Conservation (phyloP, 2,888 invertebrate species). For the Clitarchus hookeri region DNA sequence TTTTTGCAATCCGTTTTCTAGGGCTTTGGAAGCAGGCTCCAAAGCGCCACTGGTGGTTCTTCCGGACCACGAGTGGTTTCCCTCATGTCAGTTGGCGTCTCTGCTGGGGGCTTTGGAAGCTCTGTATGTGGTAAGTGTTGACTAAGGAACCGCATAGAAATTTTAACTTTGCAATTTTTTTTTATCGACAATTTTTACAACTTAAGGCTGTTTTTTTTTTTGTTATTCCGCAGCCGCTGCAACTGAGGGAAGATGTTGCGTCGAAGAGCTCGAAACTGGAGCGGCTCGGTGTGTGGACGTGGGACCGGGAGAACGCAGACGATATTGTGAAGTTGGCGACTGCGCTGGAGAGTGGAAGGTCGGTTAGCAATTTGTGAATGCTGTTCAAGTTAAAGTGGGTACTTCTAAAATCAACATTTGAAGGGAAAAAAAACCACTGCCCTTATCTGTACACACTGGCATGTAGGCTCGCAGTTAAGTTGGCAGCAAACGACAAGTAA, state of each 20-base stretch:
- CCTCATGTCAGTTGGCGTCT: constrained; percentile 76
- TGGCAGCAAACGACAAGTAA: too few species aligned
- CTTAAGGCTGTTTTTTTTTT: too few species aligned
- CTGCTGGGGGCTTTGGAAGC: constrained; percentile 86
- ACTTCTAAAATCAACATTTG: too few species aligned
- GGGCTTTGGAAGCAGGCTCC: constrained; percentile 85
- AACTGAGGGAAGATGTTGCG: constrained; percentile 75
- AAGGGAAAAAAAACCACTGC: too few species aligned
- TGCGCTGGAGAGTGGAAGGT: constrained; percentile 75
- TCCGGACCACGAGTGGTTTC: constrained; percentile 66
- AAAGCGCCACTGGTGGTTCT: constrained; percentile 77
- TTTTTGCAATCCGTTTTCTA: constrained; percentile 49
- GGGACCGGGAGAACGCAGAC: constrained; percentile 59
- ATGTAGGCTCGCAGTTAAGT: too few species aligned
- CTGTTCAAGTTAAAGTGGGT: too few species aligned
- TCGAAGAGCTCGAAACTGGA: constrained; percentile 62
- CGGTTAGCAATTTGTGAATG: constrained; percentile 50
- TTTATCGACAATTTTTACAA: too few species aligned
- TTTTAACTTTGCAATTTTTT: not conserved
- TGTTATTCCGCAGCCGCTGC: constrained; percentile 68
- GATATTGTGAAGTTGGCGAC: constrained; percentile 64
- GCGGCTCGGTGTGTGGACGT: constrained; percentile 65
- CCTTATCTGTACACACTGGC: too few species aligned
- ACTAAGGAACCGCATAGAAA: not conserved
- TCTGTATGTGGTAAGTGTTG: constrained; percentile 76